Evolutionary conservation across 2,888 invertebrate species (phyloP), one percentile per base, ranked within the genome.

Genomic region (Brachypterus glaber): DNA sequence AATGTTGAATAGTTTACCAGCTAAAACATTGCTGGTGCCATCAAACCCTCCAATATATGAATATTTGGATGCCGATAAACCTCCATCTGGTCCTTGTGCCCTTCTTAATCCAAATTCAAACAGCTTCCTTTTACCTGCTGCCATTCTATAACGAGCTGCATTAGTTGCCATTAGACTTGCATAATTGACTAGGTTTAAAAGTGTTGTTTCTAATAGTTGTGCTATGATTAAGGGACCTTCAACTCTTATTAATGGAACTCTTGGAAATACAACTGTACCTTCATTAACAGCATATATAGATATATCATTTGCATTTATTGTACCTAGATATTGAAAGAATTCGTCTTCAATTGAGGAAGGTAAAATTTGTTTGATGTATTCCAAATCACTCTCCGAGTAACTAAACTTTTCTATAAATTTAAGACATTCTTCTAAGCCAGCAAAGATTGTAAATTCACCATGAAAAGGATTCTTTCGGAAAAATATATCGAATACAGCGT

Each of bases 41-140:
- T 98, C 95, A 69, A 98, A 98, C 21, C 97, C 96, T 59, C 87
- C 87, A 51, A 95, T 77, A 61, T 95, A 97, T 33, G 92, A 82
- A 68, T 97, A 97, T 70, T 92, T 92, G 2, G 96, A 96, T 3
- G 98, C 97, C 16, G 95, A 92, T 27, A 98, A 68, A 11, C 92
- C 97, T 12, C 97, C 97, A 66, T 98, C 96, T 1, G 97, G 97
- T 9, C 97, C 97, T 68, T 98, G 98, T 2, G 97, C 97, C 63
- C 97, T 72, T 48, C 97, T 72, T 52, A 98, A 71, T n/a, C 97
- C 97, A 68, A 97, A 97, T 68, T 98, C 98, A 46, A 93, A 69
- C 37, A 98, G 69, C n/a, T 82, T 77, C 27, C 90, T 80, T 21
- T 17, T 33, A 1, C 95, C 96, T 35, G 96, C 90, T 9, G 92